A percentile compares a stretch with the other conserved stretches of the same genome.
These are phyloP conservation scores for Aromia moschata DNA, from an alignment of 2,888 invertebrate species.

Conservation along the genomic window DNA sequence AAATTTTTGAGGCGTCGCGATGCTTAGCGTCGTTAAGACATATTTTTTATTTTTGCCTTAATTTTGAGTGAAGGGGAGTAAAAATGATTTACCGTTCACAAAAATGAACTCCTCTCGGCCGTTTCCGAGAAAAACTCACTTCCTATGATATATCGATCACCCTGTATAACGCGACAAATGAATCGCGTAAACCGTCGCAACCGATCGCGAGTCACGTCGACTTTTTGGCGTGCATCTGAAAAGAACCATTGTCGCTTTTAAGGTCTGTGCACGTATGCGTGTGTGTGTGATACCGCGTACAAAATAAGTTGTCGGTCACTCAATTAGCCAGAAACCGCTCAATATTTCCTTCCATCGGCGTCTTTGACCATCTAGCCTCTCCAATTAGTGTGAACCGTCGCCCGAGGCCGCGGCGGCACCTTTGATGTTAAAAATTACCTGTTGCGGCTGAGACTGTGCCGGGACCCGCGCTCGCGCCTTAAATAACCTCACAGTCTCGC, in stretches of 20 bases:
- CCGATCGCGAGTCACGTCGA: not conserved
- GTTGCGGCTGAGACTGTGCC: constrained; percentile 57
- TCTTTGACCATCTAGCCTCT: constrained; percentile 63
- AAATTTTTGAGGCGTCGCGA: too few relatives aligned
- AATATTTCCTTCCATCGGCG: constrained; percentile 64
- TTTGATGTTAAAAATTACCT: constrained; percentile 64
- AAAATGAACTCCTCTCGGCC: too few relatives aligned
- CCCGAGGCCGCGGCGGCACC: constrained; percentile 60
- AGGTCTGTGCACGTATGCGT: too few relatives aligned
- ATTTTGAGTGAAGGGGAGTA: too few relatives aligned
- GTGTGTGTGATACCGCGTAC: constrained; percentile 25
- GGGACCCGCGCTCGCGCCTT: constrained; percentile 4
- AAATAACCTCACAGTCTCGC: constrained; percentile 51
- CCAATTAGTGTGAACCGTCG: constrained; percentile 66
- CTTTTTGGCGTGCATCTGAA: too few relatives aligned
- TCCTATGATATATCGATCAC: too few relatives aligned
- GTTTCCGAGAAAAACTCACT: too few relatives aligned
- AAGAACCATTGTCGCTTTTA: not conserved
- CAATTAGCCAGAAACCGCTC: constrained; percentile 64
- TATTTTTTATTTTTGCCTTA: too few relatives aligned
- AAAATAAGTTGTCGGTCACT: constrained; percentile 63
- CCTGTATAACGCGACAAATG: too few relatives aligned
- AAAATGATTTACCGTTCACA: too few relatives aligned
- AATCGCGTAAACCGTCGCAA: not conserved
- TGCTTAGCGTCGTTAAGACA: too few relatives aligned